These are phyloP conservation scores for Akabosia matsudoensis DNA, from an alignment of 1,140 invertebrate genomes.

Conservation along the genomic window DNA sequence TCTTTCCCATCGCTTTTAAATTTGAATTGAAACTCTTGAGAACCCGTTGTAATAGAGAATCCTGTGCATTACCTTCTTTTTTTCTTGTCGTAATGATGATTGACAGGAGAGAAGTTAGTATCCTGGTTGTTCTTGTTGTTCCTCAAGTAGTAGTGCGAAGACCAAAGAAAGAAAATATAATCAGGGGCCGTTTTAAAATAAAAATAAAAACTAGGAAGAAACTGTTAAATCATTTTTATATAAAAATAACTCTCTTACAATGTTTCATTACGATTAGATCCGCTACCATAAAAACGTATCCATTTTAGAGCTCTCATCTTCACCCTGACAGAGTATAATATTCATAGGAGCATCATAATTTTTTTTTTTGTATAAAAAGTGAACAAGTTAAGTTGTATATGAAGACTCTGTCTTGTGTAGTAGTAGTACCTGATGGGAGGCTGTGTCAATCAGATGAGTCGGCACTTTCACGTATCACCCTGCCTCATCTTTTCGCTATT, in stretches of 20 bases:
- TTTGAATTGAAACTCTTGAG: not conserved
- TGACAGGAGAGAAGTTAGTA: conserved; percentile 1
- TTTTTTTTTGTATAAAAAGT: conserved; percentile 46
- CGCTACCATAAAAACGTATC: no score
- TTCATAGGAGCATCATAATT: conserved; percentile 30
- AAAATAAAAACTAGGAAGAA: conserved; percentile 9
- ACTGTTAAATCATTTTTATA: not conserved
- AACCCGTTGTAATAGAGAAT: not conserved
- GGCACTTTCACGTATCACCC: conserved; percentile 43
- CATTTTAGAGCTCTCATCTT: no score
- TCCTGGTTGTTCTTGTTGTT: not conserved
- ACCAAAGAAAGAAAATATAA: no score
- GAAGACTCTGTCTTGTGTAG: no score
- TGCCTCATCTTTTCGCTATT: conserved; percentile 27
- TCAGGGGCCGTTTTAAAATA: conserved; percentile 9
- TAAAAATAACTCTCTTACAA: no score
- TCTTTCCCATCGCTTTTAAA: no score
- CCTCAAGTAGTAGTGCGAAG: not conserved
- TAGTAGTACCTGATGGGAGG: conserved; percentile 46
- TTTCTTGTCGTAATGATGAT: conserved; percentile 23
- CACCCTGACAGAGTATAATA: conserved; percentile 10
- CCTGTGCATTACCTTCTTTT: not conserved
- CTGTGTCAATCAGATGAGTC: conserved; percentile 46
- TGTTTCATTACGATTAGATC: no score
- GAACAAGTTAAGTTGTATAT: conserved; percentile 46